Conservation (phyloP, 2,888 invertebrate species). For the Cephus spinipes region DNA sequence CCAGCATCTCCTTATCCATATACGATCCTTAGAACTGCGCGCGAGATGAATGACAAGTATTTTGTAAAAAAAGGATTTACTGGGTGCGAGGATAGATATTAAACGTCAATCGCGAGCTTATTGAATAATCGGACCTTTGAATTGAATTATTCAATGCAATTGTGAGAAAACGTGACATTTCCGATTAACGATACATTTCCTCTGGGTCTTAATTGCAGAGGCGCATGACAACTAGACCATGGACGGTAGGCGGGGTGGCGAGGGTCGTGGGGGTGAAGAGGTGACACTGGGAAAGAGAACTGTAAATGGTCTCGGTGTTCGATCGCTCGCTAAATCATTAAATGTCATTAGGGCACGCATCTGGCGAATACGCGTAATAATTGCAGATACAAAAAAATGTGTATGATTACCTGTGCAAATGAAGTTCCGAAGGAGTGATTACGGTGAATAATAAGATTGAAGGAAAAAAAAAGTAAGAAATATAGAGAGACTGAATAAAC, state of each 20-base stretch:
- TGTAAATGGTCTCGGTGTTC: neutral
- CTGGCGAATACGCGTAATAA: neutral
- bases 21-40: neutral
- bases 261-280: neutral
- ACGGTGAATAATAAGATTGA: too few relatives aligned
- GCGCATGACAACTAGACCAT: conserved; percentile 10
- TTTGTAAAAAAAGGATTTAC: neutral
- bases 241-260: neutral
- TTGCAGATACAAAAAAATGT: neutral
- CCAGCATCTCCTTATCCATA: neutral
- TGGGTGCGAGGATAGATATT: neutral
- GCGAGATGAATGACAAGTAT: neutral
- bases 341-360: neutral
- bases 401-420: too few relatives aligned
- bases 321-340: neutral
- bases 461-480: neutral
- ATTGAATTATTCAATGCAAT: conserved; percentile 3
- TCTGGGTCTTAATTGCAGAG: conserved; percentile 15
- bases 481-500: too few relatives aligned
- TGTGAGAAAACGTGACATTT: conserved; percentile 17
- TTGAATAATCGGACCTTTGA: neutral
- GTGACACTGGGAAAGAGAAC: neutral
- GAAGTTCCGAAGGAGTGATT: too few relatives aligned
- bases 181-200: conserved; percentile 21
- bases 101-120: neutral